These are phyloP conservation scores for Rhinella marina DNA, from an alignment of 2,797 vertebrate genomes.

Conservation along the genomic window DNA sequence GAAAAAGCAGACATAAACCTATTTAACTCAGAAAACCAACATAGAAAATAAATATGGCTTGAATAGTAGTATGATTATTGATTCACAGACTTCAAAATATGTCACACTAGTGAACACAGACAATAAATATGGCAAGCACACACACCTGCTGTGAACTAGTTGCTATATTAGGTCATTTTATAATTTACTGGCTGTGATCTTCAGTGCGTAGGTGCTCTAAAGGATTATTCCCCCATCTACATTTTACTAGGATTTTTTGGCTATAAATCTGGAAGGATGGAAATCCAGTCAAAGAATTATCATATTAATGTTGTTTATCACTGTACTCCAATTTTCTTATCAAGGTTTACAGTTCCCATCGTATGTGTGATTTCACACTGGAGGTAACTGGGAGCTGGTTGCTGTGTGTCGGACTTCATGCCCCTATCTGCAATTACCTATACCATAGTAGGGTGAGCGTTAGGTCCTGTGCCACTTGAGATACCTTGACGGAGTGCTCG, in stretches of 20 bases:
- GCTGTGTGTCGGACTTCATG: no score
- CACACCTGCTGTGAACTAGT: not conserved
- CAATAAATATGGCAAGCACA: not conserved
- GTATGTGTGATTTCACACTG: no score
- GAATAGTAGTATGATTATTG: not conserved
- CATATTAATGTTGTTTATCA: not conserved
- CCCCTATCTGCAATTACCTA: no score
- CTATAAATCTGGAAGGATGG: not conserved
- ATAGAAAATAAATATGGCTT: not conserved
- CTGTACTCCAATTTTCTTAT: not conserved
- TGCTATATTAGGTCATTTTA: not conserved
- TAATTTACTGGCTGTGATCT: not conserved
- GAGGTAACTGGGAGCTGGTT: no score
- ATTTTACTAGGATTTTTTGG: not conserved
- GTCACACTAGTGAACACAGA: not conserved
- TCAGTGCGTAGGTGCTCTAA: not conserved
- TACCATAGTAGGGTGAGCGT: no score
- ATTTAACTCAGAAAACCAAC: conserved; percentile 9
- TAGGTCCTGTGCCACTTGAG: no score
- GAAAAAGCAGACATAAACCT: conserved; percentile 12
- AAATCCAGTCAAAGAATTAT: not conserved
- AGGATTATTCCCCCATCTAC: not conserved
- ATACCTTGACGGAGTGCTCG: no score
- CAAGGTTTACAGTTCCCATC: no score
- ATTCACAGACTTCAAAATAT: not conserved